Evolutionary conservation across 35 echinoderm and acorn worm genomes (phyloP).

Genomic region (Holothuria glaberrima): DNA sequence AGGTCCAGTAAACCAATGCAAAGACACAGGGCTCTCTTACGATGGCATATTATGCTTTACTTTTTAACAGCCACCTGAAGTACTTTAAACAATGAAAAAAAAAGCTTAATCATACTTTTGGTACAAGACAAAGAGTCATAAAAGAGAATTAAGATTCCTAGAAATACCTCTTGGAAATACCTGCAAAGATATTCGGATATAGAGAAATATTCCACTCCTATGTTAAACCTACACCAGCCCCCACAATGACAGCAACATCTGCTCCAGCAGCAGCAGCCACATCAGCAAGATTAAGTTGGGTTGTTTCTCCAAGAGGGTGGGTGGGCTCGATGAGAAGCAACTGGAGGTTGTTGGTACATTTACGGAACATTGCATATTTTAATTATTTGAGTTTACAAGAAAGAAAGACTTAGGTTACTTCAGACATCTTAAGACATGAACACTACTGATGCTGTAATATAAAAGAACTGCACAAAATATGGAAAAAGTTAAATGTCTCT

Average conservation of each 20-base stretch:
- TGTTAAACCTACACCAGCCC: slow-evolving; percentile 35
- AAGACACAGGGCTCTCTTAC: no score
- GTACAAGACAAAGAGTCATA: neutral
- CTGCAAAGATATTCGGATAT: slow-evolving; percentile 41
- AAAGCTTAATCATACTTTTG: neutral
- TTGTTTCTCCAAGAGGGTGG: slow-evolving; percentile 29
- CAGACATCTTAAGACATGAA: no score
- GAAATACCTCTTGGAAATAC: slow-evolving; percentile 52
- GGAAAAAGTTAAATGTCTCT: no score
- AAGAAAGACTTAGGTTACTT: no score
- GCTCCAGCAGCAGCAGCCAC: slow-evolving; percentile 20
- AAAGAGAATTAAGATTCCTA: slow-evolving; percentile 38
- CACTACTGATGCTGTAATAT: no score
- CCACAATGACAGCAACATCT: neutral
- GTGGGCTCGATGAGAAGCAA: slow-evolving; percentile 39
- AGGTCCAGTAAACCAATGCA: no score
- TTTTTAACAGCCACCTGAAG: no score
- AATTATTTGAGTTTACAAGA: no score
- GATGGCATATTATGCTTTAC: no score
- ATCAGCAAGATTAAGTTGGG: neutral
- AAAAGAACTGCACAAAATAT: no score
- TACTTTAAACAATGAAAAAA: no score
- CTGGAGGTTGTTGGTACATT: slow-evolving; percentile 31
- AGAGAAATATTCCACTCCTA: slow-evolving; percentile 44
- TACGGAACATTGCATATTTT: no score